phyloP scores from a whole-genome alignment of 2,113 vertebrate species.

The Cervus canadensis region DNA sequence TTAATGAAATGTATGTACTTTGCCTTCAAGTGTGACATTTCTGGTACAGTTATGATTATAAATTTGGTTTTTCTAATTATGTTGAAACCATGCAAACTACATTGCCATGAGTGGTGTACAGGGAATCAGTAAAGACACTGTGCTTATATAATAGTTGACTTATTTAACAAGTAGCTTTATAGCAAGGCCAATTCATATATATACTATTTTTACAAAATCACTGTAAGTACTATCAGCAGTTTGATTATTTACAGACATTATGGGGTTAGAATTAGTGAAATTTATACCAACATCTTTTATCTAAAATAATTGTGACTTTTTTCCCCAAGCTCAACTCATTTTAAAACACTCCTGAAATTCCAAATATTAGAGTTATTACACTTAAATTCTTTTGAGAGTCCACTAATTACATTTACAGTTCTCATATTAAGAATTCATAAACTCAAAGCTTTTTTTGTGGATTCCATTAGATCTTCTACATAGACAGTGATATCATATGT shows the following conservation, averaged over 20 bases:
- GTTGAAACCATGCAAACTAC: neutral
- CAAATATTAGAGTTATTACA: neutral
- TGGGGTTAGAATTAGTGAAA: neutral
- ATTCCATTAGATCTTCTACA: neutral
- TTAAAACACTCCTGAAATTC: neutral
- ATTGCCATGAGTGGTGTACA: neutral
- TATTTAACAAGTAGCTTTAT: neutral
- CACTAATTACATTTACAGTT: neutral
- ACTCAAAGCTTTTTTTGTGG: neutral
- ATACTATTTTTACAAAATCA: neutral
- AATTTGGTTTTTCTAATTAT: neutral
- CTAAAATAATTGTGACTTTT: neutral
- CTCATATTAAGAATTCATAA: neutral
- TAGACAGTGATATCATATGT: neutral
- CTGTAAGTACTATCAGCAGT: neutral
- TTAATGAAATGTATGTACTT: neutral
- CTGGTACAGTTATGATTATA: neutral
- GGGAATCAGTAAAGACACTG: neutral
- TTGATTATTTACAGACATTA: neutral
- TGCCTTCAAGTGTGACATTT: neutral
- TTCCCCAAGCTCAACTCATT: neutral
- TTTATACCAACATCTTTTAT: neutral
- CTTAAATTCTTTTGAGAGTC: slow-evolving; percentile 3
- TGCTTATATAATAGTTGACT: neutral
- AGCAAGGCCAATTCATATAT: neutral